Evolutionary conservation across 2,888 invertebrate genomes (phyloP).

Genomic region (Meghimatium bilineatum): DNA sequence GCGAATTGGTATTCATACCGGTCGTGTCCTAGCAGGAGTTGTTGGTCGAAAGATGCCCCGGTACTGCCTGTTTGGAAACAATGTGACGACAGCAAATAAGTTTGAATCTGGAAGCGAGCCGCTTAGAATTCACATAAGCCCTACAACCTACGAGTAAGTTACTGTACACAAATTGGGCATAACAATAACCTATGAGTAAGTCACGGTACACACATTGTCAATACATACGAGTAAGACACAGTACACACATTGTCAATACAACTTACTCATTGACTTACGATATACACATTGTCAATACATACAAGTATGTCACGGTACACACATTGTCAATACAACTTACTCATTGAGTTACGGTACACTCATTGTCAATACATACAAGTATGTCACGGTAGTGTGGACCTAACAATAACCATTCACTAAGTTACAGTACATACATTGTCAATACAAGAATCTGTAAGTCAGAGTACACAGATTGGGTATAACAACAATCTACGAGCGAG

Average conservation of each 20-base stretch:
- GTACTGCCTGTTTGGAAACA: conserved; percentile 96
- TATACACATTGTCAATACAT: not conserved
- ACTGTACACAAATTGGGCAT: not conserved
- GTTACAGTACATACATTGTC: not conserved
- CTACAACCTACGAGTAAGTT: conserved; percentile 92
- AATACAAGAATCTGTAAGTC: too few species aligned
- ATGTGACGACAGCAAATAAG: conserved; percentile 95
- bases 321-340: not conserved
- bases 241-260: not conserved
- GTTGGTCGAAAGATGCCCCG: conserved; percentile 95
- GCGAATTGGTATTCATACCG: conserved; percentile 96
- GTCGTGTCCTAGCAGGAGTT: conserved; percentile 93
- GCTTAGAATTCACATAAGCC: conserved; percentile 92
- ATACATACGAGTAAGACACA: too few species aligned
- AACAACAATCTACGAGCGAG: too few species aligned
- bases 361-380: not conserved
- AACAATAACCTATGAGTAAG: too few species aligned
- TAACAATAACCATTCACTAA: not conserved
- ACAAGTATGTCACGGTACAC: not conserved
- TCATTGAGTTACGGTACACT: not conserved
- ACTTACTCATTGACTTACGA: not conserved
- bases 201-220: not conserved
- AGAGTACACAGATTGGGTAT: too few species aligned
- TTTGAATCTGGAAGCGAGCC: conserved; percentile 96
- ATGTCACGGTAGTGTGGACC: not conserved